Evolutionary conservation across 2,888 invertebrate species (phyloP).

Genomic region (Drosophila pseudotakahashii): DNA sequence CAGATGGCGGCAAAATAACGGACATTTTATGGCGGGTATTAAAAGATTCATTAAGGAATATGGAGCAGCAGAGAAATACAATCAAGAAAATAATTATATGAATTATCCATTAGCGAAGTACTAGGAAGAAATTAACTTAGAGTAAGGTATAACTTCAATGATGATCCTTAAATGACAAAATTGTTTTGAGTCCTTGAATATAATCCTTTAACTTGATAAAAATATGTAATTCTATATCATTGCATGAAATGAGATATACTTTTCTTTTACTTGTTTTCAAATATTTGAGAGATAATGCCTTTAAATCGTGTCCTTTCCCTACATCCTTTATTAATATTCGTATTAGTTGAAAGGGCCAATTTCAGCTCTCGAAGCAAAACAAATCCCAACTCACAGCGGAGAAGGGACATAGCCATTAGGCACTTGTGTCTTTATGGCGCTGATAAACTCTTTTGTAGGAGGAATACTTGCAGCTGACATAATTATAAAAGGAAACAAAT

Average conservation of each 20-base stretch:
- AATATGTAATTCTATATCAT: too few relatives aligned
- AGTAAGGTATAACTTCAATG: too few relatives aligned
- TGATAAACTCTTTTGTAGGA: conserved; percentile 71
- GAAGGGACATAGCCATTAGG: conserved; percentile 18
- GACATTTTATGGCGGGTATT: conserved; percentile 38
- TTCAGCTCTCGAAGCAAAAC: conserved; percentile 8
- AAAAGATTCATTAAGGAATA: conserved; percentile 30
- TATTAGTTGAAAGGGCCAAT: conserved; percentile 5
- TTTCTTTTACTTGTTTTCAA: neutral
- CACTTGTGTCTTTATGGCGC: conserved; percentile 48
- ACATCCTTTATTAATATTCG: neutral
- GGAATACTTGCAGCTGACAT: conserved; percentile 79
- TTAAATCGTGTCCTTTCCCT: too few relatives aligned
- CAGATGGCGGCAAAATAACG: conserved; percentile 49
- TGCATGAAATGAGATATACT: too few relatives aligned
- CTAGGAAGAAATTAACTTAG: neutral
- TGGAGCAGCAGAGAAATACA: conserved; percentile 8
- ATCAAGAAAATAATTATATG: conserved; percentile 18
- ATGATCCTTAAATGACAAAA: too few relatives aligned
- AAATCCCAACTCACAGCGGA: conserved; percentile 18
- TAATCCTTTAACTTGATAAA: neutral
- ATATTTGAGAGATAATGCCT: neutral
- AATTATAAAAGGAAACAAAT: conserved; percentile 79
- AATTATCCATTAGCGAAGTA: neutral
- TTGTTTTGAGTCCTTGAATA: too few relatives aligned